phyloP scores from a whole-genome alignment of 2,797 vertebrate species.

The Pteropus rufus region DNA sequence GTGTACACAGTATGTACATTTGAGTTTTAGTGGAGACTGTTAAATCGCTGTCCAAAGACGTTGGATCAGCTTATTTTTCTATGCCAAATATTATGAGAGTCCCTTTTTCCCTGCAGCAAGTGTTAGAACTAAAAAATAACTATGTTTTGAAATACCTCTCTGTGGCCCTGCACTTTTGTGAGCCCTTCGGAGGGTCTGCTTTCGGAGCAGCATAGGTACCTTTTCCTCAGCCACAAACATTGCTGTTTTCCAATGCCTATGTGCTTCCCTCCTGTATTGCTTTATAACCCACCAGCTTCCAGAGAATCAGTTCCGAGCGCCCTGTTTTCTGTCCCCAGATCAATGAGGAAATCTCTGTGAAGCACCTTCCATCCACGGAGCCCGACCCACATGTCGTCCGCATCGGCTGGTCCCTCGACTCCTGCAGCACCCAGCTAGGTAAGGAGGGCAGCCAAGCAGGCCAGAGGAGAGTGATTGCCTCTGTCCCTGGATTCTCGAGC shows the following conservation, averaged over 20 bases:
- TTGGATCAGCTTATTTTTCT: not conserved
- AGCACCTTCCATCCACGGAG: slow-evolving; percentile 92
- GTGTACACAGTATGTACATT: not conserved
- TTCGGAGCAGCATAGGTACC: not conserved
- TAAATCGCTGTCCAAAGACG: not conserved
- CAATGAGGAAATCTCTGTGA: slow-evolving; percentile 94
- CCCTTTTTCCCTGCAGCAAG: not conserved
- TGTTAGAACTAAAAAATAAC: not conserved
- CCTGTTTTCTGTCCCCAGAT: slow-evolving; percentile 82
- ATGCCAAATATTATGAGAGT: not conserved
- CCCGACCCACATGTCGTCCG: slow-evolving; percentile 95
- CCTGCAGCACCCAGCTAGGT: slow-evolving; percentile 95
- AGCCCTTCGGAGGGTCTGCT: not conserved
- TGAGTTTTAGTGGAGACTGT: not conserved
- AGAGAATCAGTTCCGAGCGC: slow-evolving; percentile 1
- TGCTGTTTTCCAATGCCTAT: not conserved
- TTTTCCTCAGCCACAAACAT: not conserved
- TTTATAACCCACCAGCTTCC: not conserved
- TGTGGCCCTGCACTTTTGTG: not conserved
- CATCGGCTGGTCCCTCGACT: slow-evolving; percentile 95
- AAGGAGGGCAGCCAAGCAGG: slow-evolving; percentile 62
- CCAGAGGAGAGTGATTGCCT: not conserved
- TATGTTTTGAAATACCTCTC: not conserved
- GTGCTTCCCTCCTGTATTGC: not conserved
- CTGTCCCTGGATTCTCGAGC: not conserved